Evolutionary conservation across 2,888 invertebrate genomes (phyloP).

Genomic region (Dorcus parallelipipedus): DNA sequence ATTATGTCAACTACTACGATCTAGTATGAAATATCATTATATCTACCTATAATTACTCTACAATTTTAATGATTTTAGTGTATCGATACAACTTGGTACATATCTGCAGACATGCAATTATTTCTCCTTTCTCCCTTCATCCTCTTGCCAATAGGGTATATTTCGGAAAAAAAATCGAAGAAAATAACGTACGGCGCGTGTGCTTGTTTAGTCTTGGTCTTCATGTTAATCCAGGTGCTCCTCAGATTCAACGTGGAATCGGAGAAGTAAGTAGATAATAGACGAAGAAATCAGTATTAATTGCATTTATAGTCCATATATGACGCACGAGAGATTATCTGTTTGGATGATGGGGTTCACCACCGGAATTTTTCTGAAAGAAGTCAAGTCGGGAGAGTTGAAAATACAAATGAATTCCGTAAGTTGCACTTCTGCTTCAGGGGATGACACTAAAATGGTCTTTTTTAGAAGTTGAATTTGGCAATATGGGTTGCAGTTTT

Average conservation of each 20-base stretch:
- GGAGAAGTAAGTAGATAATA: too few species aligned
- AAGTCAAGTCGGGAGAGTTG: slow-evolving; percentile 5
- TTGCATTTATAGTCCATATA: slow-evolving; percentile 16
- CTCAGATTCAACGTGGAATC: too few species aligned
- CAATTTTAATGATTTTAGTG: slow-evolving; percentile 5
- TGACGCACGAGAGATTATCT: slow-evolving; percentile 17
- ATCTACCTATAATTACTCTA: too few species aligned
- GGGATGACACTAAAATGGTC: neutral
- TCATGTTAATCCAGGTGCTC: too few species aligned
- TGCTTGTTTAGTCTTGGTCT: too few species aligned
- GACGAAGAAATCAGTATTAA: neutral
- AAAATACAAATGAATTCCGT: slow-evolving; percentile 11
- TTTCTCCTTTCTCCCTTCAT: slow-evolving; percentile 13
- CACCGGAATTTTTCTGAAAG: slow-evolving; percentile 18
- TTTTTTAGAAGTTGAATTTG: slow-evolving; percentile 14
- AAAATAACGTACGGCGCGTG: neutral
- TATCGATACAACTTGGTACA: slow-evolving; percentile 13
- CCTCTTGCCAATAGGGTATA: neutral
- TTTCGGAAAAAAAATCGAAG: neutral
- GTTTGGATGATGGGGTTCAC: slow-evolving; percentile 19
- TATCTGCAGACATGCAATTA: slow-evolving; percentile 17
- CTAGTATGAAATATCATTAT: slow-evolving; percentile 4
- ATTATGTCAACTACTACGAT: slow-evolving; percentile 16
- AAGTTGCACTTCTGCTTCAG: neutral
- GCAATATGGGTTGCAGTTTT: slow-evolving; percentile 13